Base-by-base conservation (phyloP, 2,888 invertebrate species). In the Hartigia nigra region DNA sequence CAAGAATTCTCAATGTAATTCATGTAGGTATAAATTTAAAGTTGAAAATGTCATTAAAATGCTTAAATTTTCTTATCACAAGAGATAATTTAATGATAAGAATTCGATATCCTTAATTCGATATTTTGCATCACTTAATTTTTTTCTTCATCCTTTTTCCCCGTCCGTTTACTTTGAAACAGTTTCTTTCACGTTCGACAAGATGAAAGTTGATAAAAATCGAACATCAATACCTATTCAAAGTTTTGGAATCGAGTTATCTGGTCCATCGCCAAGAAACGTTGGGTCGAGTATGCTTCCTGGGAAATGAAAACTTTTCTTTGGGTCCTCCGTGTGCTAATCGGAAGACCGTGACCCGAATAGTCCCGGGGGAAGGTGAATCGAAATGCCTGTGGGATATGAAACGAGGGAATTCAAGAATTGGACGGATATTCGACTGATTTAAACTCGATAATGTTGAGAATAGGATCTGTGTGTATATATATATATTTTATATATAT, bases 241-340 rank as follows among this genome's bases (percentile, higher is more conserved):
- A 72, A 72, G 72, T 72, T 72, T 72, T 32, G 31, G 9, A 72
- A 72, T 72, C 31, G 31, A 32, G 72, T 72, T 72, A 72, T 72
- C 31, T 23, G 39, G 39, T 55, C 23, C 23, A 55, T 55, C 23
- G 39, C 4, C 39, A 23, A 1, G 5, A 23, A 55, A 55, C 39
- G 39, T 55, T 55, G 5, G 39, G 39, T 14, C 39, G 39, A 55
- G 14, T 23, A 14, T 55, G 39, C 39, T 23, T 14, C 23, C 39
- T 55, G 39, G 39, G 39, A 55, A 55, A 55, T 5, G 39, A 23
- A 55, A 55, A 55, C 39, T 55, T 55, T 55, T 55, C 39, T 23
- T 14, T 55, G 23, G 23, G 2, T 55, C 23, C 23, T 4, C 23
- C 39, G 5, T 55, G 39, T 23, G 39, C 23, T 55, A 55, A 55